These are phyloP conservation scores for Tenualosa thibaudeaui DNA, from an alignment of 2,797 vertebrate species.

Conservation along the genomic window DNA sequence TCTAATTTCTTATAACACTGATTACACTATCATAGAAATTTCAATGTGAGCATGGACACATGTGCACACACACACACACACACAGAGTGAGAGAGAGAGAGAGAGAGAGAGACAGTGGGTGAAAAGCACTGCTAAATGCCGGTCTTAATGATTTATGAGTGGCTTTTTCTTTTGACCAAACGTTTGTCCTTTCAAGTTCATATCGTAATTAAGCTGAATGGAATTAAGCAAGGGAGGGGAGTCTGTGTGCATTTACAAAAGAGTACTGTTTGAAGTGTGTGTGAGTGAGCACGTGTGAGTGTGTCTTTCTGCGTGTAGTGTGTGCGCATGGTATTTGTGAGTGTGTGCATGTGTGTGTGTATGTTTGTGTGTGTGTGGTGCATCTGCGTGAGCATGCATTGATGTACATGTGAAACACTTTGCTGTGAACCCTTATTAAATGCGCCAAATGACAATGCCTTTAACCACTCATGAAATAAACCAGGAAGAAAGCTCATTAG, in stretches of 20 bases:
- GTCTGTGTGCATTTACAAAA: not conserved
- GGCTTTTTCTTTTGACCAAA: not conserved
- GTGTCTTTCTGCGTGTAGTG: not conserved
- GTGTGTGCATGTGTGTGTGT: constrained; percentile 19
- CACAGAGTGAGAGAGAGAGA: not conserved
- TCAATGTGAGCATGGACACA: not conserved
- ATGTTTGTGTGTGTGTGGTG: constrained; percentile 1
- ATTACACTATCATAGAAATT: not conserved
- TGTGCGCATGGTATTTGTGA: not conserved
- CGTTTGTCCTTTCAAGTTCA: constrained; percentile 12
- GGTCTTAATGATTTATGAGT: constrained; percentile 21
- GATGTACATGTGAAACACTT: constrained; percentile 39
- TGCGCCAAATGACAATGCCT: constrained; percentile 51
- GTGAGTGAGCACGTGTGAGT: not conserved
- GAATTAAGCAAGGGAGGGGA: not conserved
- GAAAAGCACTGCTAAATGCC: constrained; percentile 2
- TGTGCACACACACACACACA: not conserved
- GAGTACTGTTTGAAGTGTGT: constrained; percentile 19
- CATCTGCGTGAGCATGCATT: not conserved
- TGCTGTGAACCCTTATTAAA: constrained; percentile 49
- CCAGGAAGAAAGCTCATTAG: constrained; percentile 48
- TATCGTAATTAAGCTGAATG: constrained; percentile 16
- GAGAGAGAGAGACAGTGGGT: not conserved
- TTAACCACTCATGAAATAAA: constrained; percentile 54
- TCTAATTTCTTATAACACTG: not conserved